These are phyloP conservation scores for Microtus richardsoni DNA, from an alignment of 2,113 vertebrate genomes.

Conservation along the genomic window DNA sequence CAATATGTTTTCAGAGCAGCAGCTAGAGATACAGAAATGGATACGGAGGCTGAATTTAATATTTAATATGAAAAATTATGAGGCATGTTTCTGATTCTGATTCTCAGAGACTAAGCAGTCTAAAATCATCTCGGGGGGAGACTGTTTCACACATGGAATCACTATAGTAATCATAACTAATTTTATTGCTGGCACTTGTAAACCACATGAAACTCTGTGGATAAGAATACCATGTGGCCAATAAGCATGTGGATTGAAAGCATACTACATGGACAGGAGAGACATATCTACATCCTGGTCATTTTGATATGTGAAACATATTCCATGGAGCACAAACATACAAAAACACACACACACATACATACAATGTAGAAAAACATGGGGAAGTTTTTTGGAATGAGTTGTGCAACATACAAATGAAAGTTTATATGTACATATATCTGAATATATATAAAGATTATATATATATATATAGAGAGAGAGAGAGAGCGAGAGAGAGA, in stretches of 20 bases:
- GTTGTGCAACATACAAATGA: no score
- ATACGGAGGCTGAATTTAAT: not conserved
- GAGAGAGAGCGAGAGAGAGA: no score
- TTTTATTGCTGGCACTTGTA: conserved; percentile 14
- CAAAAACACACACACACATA: not conserved
- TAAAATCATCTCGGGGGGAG: not conserved
- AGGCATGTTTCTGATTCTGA: not conserved
- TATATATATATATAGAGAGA: not conserved
- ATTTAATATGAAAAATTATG: not conserved
- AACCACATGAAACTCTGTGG: not conserved
- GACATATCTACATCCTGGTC: not conserved
- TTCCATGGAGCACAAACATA: not conserved
- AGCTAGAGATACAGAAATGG: not conserved
- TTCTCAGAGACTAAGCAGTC: not conserved
- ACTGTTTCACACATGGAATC: not conserved
- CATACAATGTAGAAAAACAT: not conserved
- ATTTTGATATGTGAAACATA: not conserved
- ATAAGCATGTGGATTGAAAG: not conserved
- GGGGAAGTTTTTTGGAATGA: not conserved
- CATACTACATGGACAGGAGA: not conserved
- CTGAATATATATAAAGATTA: not conserved
- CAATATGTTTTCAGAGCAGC: not conserved
- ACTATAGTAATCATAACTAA: not conserved
- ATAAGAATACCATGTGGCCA: not conserved
- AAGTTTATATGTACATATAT: not conserved